Percentiles rank a stretch among this genome's conserved stretches.
These are phyloP conservation scores for Chrysaora quinquecirrha DNA, from an alignment of 30 jellyfish, hydroid and myxozoan genomes.

Conservation along the genomic window DNA sequence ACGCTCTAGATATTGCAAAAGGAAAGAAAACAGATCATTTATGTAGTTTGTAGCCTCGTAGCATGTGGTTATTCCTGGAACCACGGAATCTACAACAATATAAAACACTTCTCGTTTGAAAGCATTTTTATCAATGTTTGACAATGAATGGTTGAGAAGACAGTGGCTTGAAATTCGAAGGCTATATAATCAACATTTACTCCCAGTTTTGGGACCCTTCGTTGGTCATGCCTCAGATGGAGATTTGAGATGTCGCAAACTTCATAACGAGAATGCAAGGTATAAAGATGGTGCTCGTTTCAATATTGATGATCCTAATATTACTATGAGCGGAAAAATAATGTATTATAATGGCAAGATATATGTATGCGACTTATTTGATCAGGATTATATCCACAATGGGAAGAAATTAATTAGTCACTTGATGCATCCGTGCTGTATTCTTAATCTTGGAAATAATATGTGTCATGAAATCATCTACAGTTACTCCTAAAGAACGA, in stretches of 20 bases:
- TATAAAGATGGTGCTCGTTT: conserved; percentile 29
- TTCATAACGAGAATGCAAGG: conserved; percentile 1
- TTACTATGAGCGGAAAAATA: neutral
- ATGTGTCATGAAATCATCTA: conserved; percentile 39
- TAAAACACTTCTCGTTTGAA: no score
- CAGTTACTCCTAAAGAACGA: conserved; percentile 2
- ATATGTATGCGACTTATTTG: neutral
- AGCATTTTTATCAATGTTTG: no score
- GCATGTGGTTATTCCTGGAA: no score
- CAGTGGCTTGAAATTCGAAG: conserved; percentile 20
- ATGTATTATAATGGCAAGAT: neutral
- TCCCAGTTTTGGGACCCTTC: conserved; percentile 51
- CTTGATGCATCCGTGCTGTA: conserved; percentile 23
- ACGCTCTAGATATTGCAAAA: no score
- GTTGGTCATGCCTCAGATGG: conserved; percentile 77
- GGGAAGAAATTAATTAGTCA: conserved; percentile 35
- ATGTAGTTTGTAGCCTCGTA: no score
- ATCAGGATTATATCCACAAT: conserved; percentile 59
- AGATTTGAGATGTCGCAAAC: conserved; percentile 38
- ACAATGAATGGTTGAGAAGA: neutral
- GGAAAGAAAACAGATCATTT: no score
- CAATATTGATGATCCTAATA: conserved; percentile 7
- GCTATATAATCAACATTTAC: conserved; percentile 24
- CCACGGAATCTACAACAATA: no score
- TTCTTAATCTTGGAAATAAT: conserved; percentile 20